These are phyloP conservation scores for Gisinianus flammeolus DNA, from an alignment of 2,888 invertebrate species.

Conservation along the genomic window DNA sequence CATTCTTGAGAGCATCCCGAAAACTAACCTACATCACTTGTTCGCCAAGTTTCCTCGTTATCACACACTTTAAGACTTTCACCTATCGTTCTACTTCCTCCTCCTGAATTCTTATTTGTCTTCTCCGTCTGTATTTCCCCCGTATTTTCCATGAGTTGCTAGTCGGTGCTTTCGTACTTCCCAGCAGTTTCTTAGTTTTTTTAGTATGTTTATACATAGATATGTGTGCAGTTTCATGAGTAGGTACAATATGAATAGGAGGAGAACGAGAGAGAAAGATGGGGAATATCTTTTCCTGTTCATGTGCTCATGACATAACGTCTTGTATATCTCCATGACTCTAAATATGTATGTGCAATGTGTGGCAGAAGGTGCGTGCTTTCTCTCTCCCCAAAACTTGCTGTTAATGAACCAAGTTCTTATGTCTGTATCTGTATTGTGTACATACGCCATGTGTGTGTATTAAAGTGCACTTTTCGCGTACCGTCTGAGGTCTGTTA, in stretches of 20 bases:
- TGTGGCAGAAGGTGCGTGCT: too few relatives aligned
- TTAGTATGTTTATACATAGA: too few relatives aligned
- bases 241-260: too few relatives aligned
- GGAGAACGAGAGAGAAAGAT: constrained; percentile 1
- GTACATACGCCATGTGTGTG: too few relatives aligned
- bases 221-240: too few relatives aligned
- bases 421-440: not conserved
- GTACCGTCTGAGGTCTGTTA: too few relatives aligned
- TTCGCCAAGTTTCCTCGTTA: constrained; percentile 4
- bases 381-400: not conserved
- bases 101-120: not conserved
- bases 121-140: not conserved
- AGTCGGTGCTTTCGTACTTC: too few relatives aligned
- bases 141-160: not conserved
- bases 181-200: too few relatives aligned
- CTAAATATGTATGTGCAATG: too few relatives aligned
- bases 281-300: not conserved
- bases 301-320: not conserved
- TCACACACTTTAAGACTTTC: not conserved
- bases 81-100: not conserved
- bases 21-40: constrained; percentile 30
- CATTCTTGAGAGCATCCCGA: not conserved
- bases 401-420: not conserved
- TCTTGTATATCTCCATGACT: constrained; percentile 1
- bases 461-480: not conserved